A percentile compares a stretch with the other conserved stretches of the same genome.
Evolutionary conservation across 2,797 vertebrate species (phyloP).

Genomic region (Triplophysa yarkandensis): DNA sequence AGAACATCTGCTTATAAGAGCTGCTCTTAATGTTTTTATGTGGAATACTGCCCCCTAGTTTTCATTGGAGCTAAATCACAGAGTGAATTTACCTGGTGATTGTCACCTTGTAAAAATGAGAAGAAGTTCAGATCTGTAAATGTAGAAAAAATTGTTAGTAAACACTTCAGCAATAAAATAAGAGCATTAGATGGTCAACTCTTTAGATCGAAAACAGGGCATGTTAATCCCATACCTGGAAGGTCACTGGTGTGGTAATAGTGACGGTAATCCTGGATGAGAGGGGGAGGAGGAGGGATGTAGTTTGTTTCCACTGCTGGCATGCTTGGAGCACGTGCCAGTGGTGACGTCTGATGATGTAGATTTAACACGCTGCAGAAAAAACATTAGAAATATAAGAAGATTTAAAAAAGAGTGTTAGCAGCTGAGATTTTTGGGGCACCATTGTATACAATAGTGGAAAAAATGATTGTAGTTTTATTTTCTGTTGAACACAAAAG

Average conservation of each 20-base stretch:
- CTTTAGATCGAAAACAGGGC: not conserved
- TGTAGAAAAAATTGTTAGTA: slow-evolving; percentile 47
- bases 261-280: slow-evolving; percentile 97
- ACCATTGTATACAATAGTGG: too few species aligned
- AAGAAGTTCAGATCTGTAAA: slow-evolving; percentile 95
- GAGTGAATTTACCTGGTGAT: slow-evolving; percentile 87
- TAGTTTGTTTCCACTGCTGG: slow-evolving; percentile 93
- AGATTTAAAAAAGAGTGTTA: too few species aligned
- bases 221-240: slow-evolving; percentile 42
- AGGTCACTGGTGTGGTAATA: slow-evolving; percentile 95
- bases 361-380: slow-evolving; percentile 82
- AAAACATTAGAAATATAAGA: not conserved
- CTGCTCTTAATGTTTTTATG: not conserved
- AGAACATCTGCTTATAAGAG: not conserved
- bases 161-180: not conserved
- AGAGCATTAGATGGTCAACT: too few species aligned
- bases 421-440: too few species aligned
- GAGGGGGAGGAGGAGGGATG: slow-evolving; percentile 90
- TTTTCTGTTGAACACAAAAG: too few species aligned
- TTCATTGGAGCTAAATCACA: not conserved
- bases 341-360: slow-evolving; percentile 90
- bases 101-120: slow-evolving; percentile 98
- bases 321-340: slow-evolving; percentile 91
- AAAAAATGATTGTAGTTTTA: too few species aligned
- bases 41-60: slow-evolving; percentile 29